Evolutionary conservation across 1,140 invertebrate species (phyloP).

Genomic region (Bombyx mandarina): DNA sequence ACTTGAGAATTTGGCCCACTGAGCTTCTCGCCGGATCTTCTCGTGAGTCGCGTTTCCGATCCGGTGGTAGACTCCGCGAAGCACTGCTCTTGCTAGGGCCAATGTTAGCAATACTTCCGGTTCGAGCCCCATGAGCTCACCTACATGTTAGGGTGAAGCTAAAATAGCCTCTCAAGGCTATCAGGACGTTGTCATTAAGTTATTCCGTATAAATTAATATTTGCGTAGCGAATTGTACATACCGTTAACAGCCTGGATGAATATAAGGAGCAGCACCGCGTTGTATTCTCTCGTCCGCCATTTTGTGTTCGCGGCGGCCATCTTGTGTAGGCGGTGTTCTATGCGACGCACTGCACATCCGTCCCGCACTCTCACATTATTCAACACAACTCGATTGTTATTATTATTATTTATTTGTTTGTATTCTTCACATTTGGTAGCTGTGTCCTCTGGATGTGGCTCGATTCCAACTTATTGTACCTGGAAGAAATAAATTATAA

Average conservation of each 20-base stretch:
- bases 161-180: no score
- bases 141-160: no score
- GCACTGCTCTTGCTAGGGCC: no score
- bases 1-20: no score
- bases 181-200: no score
- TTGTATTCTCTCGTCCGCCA: conserved; percentile 34
- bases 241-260: conserved; percentile 46
- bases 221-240: conserved; percentile 10
- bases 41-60: no score
- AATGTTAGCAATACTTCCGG: no score
- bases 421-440: conserved; percentile 1
- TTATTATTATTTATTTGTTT: conserved; percentile 3
- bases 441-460: background rate
- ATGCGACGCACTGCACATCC: conserved; percentile 20
- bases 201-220: no score
- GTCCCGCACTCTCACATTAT: conserved; percentile 22
- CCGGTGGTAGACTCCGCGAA: no score
- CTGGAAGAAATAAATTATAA: conserved; percentile 2
- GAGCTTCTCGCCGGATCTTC: no score
- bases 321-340: conserved; percentile 30
- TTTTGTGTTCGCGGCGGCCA: conserved; percentile 40
- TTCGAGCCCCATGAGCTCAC: no score
- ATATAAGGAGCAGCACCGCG: conserved; percentile 30
- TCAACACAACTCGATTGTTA: background rate
- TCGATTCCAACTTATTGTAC: background rate